Conservation (phyloP, 2,888 invertebrate species). For the Troides aeacus region DNA sequence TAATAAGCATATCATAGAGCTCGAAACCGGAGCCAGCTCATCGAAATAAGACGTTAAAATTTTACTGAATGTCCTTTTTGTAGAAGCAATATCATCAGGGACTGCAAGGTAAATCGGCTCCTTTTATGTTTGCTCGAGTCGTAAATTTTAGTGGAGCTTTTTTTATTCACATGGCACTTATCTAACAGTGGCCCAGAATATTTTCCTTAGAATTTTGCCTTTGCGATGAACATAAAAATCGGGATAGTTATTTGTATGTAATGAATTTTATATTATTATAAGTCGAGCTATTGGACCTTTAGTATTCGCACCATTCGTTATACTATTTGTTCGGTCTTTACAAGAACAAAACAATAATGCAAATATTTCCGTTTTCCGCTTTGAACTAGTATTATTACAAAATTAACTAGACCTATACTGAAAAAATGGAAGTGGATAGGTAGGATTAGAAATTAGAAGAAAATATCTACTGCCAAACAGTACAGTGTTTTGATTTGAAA, state of each 20-base stretch:
- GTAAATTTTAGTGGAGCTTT: slow-evolving; percentile 66
- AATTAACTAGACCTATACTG: no score
- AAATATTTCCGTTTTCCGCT: no score
- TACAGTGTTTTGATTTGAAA: no score
- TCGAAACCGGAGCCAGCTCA: slow-evolving; percentile 11
- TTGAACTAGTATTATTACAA: no score
- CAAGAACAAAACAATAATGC: no score
- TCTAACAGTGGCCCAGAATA: slow-evolving; percentile 45
- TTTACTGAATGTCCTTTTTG: slow-evolving; percentile 19
- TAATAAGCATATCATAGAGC: slow-evolving; percentile 2
- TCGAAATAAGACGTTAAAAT: slow-evolving; percentile 23
- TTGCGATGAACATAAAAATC: slow-evolving; percentile 22
- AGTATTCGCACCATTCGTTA: neutral
- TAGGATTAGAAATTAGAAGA: no score
- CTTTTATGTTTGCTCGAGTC: slow-evolving; percentile 65
- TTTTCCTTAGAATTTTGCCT: slow-evolving; percentile 14
- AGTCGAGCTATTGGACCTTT: neutral
- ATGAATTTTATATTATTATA: slow-evolving; percentile 28
- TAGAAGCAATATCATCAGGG: slow-evolving; percentile 21
- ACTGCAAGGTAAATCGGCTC: slow-evolving; percentile 56
- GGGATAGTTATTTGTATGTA: slow-evolving; percentile 23
- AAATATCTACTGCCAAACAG: no score
- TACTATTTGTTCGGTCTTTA: no score
- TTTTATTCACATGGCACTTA: slow-evolving; percentile 65
- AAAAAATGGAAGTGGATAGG: no score